These are phyloP conservation scores for Schizaphis graminum DNA, from an alignment of 2,888 invertebrate genomes.

Conservation along the genomic window DNA sequence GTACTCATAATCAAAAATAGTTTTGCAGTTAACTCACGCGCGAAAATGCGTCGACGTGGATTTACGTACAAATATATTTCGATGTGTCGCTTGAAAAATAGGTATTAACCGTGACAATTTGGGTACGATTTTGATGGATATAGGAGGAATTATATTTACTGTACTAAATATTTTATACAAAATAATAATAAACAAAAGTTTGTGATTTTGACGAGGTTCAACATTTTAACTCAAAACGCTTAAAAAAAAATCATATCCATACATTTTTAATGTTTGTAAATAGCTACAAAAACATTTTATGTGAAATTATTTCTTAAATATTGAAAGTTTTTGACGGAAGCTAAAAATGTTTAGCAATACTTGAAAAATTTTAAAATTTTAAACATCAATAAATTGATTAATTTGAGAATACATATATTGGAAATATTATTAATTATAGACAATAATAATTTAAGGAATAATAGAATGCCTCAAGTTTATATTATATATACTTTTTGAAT, in stretches of 20 bases:
- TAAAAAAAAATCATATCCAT: too few relatives aligned
- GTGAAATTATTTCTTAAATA: background rate
- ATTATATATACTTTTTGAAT: too few relatives aligned
- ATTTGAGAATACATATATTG: background rate
- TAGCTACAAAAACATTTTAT: background rate
- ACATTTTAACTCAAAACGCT: too few relatives aligned
- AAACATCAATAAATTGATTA: background rate
- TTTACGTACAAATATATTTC: too few relatives aligned
- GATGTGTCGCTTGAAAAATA: background rate
- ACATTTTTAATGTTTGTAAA: background rate
- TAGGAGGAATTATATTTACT: background rate
- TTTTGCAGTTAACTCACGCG: background rate
- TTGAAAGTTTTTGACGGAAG: background rate
- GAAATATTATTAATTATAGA: background rate
- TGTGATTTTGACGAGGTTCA: background rate
- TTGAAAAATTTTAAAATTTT: background rate
- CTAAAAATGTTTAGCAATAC: background rate
- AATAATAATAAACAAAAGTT: background rate
- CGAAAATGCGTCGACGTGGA: too few relatives aligned
- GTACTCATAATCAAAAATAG: background rate
- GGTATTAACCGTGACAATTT: background rate
- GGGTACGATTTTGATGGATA: background rate
- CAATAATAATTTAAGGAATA: too few relatives aligned
- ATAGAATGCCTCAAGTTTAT: too few relatives aligned
- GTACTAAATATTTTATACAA: background rate